A percentile compares a stretch with the other conserved stretches of the same genome.
Conservation (phyloP, 2,797 vertebrate species). For the Pipistrellus kuhlii region DNA sequence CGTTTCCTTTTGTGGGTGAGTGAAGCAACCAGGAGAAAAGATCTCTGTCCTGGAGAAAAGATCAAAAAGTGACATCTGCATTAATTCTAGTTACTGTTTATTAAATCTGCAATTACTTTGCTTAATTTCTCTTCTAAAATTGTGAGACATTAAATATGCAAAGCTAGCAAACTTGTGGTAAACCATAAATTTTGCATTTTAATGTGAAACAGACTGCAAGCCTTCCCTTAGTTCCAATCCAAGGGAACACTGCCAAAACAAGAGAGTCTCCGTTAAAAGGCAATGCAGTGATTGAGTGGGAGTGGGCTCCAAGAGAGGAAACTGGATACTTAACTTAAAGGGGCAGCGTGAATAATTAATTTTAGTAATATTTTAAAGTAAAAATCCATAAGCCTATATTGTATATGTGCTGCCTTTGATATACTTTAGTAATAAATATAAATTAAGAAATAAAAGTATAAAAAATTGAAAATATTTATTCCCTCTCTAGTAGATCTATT, state of each 20-base stretch:
- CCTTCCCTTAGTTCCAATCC: slow-evolving; percentile 43
- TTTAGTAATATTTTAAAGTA: not conserved
- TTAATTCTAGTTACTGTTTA: slow-evolving; percentile 61
- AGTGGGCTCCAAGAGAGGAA: not conserved
- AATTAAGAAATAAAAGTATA: not conserved
- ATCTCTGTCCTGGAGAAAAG: slow-evolving; percentile 38
- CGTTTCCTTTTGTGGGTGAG: not conserved
- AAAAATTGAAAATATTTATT: not conserved
- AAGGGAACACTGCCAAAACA: slow-evolving; percentile 61
- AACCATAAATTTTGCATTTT: slow-evolving; percentile 76
- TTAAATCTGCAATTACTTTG: slow-evolving; percentile 76
- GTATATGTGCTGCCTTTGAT: not conserved
- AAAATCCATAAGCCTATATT: not conserved
- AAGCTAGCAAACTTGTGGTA: slow-evolving; percentile 73
- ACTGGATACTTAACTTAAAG: slow-evolving; percentile 32
- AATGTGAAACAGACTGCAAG: slow-evolving; percentile 77
- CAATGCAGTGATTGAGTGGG: not conserved
- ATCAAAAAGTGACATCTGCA: slow-evolving; percentile 64
- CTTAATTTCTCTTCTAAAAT: slow-evolving; percentile 68
- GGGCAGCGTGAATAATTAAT: not conserved
- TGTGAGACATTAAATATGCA: slow-evolving; percentile 74
- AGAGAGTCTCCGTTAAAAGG: slow-evolving; percentile 59
- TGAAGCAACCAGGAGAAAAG: slow-evolving; percentile 2
- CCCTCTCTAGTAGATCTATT: not conserved
- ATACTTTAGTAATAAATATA: not conserved